Percentiles rank a stretch among this genome's conserved stretches.
These are phyloP conservation scores for Cerceris rybyensis DNA, from an alignment of 2,888 invertebrate genomes.

Conservation along the genomic window DNA sequence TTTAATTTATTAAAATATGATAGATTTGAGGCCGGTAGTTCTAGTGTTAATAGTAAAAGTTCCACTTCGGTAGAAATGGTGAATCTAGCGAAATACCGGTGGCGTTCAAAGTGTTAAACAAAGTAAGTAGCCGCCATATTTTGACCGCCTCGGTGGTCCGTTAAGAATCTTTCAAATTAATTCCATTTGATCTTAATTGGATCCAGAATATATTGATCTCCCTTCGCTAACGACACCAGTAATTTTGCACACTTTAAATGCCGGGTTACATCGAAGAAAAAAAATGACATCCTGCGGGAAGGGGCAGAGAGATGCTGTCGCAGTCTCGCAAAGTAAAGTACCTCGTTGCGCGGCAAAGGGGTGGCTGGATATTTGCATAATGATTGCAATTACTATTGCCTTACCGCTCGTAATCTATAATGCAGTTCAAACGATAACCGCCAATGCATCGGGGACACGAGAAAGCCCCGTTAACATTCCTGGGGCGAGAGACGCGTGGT, in stretches of 20 bases:
- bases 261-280: conserved; percentile 11
- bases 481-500: conserved; percentile 25
- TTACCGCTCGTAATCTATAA: conserved; percentile 67
- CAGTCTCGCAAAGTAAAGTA: conserved; percentile 37
- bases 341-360: conserved; percentile 39
- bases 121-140: background rate
- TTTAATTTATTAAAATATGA: too few species aligned
- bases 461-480: conserved; percentile 68
- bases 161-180: background rate
- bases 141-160: background rate
- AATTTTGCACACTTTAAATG: conserved; percentile 24
- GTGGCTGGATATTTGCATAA: conserved; percentile 66
- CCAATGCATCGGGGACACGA: conserved; percentile 69
- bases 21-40: too few species aligned
- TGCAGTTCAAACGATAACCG: conserved; percentile 67
- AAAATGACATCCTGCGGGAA: conserved; percentile 20
- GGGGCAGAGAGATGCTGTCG: conserved; percentile 7
- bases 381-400: conserved; percentile 69
- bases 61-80: too few species aligned
- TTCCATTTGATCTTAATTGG: background rate
- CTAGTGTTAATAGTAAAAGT: too few species aligned
- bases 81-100: too few species aligned
- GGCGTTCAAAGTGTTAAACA: too few species aligned
- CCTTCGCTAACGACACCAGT: conserved; percentile 2
- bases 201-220: background rate